Conservation (phyloP, 1,140 invertebrate genomes). For the Cherax quadricarinatus region DNA sequence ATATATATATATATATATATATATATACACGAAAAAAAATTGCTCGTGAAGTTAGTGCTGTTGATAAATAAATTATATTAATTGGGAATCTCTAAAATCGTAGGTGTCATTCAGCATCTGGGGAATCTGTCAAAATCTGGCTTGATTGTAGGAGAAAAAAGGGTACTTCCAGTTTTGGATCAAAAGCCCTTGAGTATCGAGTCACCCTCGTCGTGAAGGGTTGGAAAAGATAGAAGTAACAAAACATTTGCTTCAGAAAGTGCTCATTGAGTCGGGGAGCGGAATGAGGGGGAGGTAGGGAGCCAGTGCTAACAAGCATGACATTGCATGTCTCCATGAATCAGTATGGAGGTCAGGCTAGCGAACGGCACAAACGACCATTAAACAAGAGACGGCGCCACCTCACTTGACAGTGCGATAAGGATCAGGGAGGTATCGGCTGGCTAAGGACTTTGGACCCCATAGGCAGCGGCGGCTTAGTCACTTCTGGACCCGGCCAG, state of each 20-base stretch:
- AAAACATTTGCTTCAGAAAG: neutral
- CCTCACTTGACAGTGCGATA: conserved; percentile 60
- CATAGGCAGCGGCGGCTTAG: conserved; percentile 27
- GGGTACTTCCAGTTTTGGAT: too few relatives aligned
- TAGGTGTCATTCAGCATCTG: too few relatives aligned
- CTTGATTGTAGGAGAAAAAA: too few relatives aligned
- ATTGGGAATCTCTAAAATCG: too few relatives aligned
- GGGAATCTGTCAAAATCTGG: too few relatives aligned
- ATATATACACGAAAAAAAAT: too few relatives aligned
- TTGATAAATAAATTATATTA: too few relatives aligned
- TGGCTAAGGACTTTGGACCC: conserved; percentile 34
- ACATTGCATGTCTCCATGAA: conserved; percentile 68
- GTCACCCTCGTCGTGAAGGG: neutral
- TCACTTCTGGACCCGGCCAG: conserved; percentile 37
- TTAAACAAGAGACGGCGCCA: conserved; percentile 66
- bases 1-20: too few relatives aligned
- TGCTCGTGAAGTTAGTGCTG: too few relatives aligned
- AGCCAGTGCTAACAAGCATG: conserved; percentile 57
- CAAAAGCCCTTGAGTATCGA: too few relatives aligned
- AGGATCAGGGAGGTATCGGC: conserved; percentile 40
- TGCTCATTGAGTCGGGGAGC: neutral
- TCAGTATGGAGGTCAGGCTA: conserved; percentile 69
- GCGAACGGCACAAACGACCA: conserved; percentile 68
- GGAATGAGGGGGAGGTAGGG: neutral
- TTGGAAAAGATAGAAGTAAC: neutral